Evolutionary conservation across 2,113 vertebrate genomes (phyloP).

Genomic region (Dendropsophus ebraccatus): DNA sequence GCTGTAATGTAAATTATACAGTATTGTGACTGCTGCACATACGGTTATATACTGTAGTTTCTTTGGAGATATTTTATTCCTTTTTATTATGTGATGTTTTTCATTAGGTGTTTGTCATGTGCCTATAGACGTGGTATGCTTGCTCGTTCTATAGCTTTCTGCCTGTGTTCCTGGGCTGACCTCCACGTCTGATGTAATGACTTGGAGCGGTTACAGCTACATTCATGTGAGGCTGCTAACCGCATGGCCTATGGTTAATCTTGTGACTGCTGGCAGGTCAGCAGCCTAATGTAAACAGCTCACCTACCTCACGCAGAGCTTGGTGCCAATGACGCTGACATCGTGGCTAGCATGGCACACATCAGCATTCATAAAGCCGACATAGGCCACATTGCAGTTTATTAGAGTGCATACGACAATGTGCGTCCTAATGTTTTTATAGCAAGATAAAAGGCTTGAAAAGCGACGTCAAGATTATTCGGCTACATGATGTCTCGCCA

Average conservation of each 20-base stretch:
- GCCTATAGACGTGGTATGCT: not conserved
- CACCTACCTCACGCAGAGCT: conserved; percentile 23
- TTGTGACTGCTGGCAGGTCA: conserved; percentile 55
- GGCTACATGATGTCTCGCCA: not conserved
- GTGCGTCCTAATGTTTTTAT: not conserved
- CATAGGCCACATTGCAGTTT: too few relatives aligned
- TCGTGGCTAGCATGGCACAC: not conserved
- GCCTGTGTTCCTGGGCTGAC: conserved; percentile 45
- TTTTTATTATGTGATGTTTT: not conserved
- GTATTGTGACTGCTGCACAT: not conserved
- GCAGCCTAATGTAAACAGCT: conserved; percentile 49
- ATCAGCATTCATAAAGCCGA: not conserved
- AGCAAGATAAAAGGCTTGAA: not conserved
- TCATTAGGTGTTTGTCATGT: not conserved
- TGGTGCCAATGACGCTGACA: not conserved
- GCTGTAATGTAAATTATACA: not conserved
- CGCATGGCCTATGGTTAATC: conserved; percentile 53
- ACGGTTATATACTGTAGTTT: not conserved
- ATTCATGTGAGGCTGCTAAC: conserved; percentile 53
- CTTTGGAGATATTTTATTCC: not conserved
- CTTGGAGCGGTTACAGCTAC: conserved; percentile 50
- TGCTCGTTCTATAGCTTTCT: not conserved
- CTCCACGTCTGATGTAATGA: conserved; percentile 52
- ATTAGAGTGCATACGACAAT: not conserved
- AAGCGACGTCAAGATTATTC: not conserved